phyloP scores from a whole-genome alignment of 2,113 vertebrate genomes.

The Pelodiscus sinensis region DNA sequence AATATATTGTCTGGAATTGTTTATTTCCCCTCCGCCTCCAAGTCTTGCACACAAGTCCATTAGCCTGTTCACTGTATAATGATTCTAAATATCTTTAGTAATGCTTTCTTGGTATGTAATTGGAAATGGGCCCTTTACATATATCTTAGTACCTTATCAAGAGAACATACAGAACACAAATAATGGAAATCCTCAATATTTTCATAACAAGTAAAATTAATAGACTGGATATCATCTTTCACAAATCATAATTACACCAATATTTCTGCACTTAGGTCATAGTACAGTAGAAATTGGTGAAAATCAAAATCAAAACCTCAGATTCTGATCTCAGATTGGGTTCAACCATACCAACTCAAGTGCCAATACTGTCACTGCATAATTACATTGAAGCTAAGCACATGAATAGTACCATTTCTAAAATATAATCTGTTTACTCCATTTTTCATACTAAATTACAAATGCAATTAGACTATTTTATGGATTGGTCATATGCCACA shows the following conservation, averaged over 20 bases:
- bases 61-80: background rate
- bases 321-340: rapidly evolving
- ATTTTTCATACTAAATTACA: slow-evolving; percentile 8
- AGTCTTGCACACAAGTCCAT: background rate
- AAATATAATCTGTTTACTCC: background rate
- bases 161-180: background rate
- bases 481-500: background rate
- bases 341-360: background rate
- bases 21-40: background rate
- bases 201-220: background rate
- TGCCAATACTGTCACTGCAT: rapidly evolving
- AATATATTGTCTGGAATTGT: background rate
- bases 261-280: background rate
- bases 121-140: background rate
- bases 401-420: background rate
- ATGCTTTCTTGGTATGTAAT: background rate
- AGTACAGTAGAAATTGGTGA: background rate
- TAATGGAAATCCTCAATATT: too few species aligned
- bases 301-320: background rate
- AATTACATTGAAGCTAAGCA: background rate
- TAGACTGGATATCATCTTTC: background rate
- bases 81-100: background rate
- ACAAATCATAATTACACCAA: rapidly evolving
- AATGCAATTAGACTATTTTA: background rate
- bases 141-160: background rate